These are phyloP conservation scores for Baronia brevicornis DNA, from an alignment of 2,888 invertebrate genomes.

Conservation along the genomic window DNA sequence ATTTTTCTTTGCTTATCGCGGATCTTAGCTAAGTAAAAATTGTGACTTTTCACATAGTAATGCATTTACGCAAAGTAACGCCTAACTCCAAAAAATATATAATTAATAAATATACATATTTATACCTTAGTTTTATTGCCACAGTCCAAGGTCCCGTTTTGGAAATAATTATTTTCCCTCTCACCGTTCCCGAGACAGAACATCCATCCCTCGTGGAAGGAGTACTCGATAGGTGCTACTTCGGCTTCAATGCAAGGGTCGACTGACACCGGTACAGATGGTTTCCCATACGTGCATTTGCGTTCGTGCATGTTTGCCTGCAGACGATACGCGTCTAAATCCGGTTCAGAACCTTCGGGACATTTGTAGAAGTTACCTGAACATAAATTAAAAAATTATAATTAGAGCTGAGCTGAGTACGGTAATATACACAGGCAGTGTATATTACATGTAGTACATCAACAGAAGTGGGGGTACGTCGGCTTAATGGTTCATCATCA, in stretches of 20 bases:
- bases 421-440: too few relatives aligned
- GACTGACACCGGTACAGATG: constrained; percentile 41
- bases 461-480: too few relatives aligned
- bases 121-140: constrained; percentile 61
- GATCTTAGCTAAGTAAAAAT: too few relatives aligned
- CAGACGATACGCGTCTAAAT: constrained; percentile 52
- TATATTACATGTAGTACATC: too few relatives aligned
- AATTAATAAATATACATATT: too few relatives aligned
- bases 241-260: constrained; percentile 70
- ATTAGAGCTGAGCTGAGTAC: too few relatives aligned
- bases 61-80: too few relatives aligned
- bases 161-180: constrained; percentile 61
- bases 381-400: constrained; percentile 6
- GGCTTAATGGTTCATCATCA: too few relatives aligned
- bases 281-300: constrained; percentile 52
- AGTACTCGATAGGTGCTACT: constrained; percentile 62
- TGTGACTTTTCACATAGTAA: too few relatives aligned
- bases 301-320: constrained; percentile 66
- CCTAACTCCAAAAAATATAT: too few relatives aligned
- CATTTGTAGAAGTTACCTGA: constrained; percentile 59
- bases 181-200: constrained; percentile 67
- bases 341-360: constrained; percentile 58
- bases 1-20: too few relatives aligned
- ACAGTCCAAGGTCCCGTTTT: constrained; percentile 64
- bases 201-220: constrained; percentile 68